Evolutionary conservation across 2,113 vertebrate genomes (phyloP).

Genomic region (Galbula dea): DNA sequence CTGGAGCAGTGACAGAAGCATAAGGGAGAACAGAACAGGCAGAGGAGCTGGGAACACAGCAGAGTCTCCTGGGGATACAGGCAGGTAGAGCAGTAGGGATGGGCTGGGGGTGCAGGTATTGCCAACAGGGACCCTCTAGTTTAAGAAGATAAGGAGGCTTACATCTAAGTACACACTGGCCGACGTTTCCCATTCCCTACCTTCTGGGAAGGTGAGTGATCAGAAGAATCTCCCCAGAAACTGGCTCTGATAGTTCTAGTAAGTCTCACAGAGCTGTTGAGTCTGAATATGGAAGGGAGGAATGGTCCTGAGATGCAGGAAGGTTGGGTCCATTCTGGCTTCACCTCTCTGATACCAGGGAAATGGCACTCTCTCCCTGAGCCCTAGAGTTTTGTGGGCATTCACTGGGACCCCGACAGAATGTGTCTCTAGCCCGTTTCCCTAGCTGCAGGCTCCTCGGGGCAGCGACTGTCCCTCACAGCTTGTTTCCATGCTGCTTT

Average conservation of each 20-base stretch:
- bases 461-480: background rate
- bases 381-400: background rate
- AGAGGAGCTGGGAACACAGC: background rate
- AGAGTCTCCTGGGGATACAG: background rate
- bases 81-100: background rate
- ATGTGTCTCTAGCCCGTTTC: background rate
- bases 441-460: background rate
- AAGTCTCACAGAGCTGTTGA: background rate
- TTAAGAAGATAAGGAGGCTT: background rate
- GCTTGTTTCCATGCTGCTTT: background rate
- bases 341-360: background rate
- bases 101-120: background rate
- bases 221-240: background rate
- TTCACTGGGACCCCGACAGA: background rate
- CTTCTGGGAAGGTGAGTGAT: background rate
- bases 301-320: rapidly evolving
- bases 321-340: background rate
- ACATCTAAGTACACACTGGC: background rate
- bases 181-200: background rate
- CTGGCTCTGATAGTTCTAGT: background rate
- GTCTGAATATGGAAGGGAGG: background rate
- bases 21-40: background rate
- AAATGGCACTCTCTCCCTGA: background rate
- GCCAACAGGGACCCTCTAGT: background rate
- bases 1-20: background rate